phyloP scores from a whole-genome alignment of 2,888 invertebrate species.

The Labia minor region DNA sequence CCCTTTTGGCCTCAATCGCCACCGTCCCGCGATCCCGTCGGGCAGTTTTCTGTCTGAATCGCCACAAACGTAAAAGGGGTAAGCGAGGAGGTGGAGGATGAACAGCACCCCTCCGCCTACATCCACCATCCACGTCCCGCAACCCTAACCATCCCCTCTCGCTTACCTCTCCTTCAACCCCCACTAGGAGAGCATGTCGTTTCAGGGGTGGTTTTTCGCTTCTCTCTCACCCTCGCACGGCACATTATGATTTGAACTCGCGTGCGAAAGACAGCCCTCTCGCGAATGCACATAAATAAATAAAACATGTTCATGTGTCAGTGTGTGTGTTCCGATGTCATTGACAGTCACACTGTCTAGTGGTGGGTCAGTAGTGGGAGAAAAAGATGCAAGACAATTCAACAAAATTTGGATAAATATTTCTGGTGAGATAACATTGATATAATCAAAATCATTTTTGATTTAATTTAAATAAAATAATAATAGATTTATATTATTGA shows the following conservation, averaged over 20 bases:
- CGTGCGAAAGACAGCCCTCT: not conserved
- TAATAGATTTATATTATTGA: too few species aligned
- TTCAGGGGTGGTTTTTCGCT: too few species aligned
- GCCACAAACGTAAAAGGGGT: not conserved
- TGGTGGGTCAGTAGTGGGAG: not conserved
- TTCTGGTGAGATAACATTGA: too few species aligned
- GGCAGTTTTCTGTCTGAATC: not conserved
- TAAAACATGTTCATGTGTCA: not conserved
- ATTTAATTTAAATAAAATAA: too few species aligned
- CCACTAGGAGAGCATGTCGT: too few species aligned
- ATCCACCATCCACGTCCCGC: not conserved
- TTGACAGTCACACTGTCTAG: too few species aligned
- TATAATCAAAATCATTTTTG: too few species aligned
- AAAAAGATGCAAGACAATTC: not conserved
- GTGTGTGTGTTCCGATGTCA: not conserved
- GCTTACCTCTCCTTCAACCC: not conserved
- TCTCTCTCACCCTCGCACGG: too few species aligned
- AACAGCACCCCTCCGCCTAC: not conserved
- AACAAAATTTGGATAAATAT: too few species aligned
- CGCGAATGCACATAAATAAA: not conserved
- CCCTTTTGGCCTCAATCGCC: too few species aligned
- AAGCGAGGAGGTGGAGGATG: not conserved
- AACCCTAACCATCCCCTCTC: not conserved
- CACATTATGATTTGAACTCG: not conserved
- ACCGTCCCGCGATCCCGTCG: too few species aligned